phyloP scores from a whole-genome alignment of 2,797 vertebrate species.

The Oophaga sylvatica region DNA sequence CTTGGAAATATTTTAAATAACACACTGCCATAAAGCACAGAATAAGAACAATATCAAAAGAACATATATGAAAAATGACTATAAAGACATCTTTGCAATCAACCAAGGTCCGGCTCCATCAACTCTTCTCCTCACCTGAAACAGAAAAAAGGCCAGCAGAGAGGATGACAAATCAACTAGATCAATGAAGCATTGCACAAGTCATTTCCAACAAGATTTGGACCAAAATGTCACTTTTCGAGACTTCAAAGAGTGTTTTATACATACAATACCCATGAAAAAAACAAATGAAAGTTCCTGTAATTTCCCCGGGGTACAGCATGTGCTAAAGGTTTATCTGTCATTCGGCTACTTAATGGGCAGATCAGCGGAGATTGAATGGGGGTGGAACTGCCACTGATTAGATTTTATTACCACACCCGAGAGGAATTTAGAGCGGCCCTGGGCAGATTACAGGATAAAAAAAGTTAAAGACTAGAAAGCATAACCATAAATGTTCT shows the following conservation, averaged over 20 bases:
- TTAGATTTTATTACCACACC: slow-evolving; percentile 55
- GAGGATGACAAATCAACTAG: slow-evolving; percentile 28
- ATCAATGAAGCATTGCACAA: slow-evolving; percentile 42
- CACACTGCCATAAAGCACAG: neutral
- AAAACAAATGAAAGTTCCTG: slow-evolving; percentile 41
- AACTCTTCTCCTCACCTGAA: slow-evolving; percentile 18
- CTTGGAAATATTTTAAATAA: neutral
- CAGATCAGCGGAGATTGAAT: slow-evolving; percentile 29
- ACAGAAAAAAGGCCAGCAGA: slow-evolving; percentile 31
- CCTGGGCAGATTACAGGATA: slow-evolving; percentile 30
- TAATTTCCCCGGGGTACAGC: slow-evolving; percentile 41
- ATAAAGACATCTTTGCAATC: slow-evolving; percentile 9
- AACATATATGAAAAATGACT: neutral
- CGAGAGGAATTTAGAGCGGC: slow-evolving; percentile 32
- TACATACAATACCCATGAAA: slow-evolving; percentile 40
- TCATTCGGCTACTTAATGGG: slow-evolving; percentile 45
- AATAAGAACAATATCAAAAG: neutral
- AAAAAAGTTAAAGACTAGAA: slow-evolving; percentile 51
- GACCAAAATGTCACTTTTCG: slow-evolving; percentile 40
- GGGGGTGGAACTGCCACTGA: slow-evolving; percentile 27
- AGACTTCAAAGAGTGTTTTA: slow-evolving; percentile 47
- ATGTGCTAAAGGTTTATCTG: slow-evolving; percentile 43
- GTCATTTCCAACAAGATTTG: slow-evolving; percentile 45
- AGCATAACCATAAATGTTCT: slow-evolving; percentile 44
- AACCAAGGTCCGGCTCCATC: neutral